Evolutionary conservation across 2,797 vertebrate species (phyloP).

Genomic region (Gymnocypris eckloni): DNA sequence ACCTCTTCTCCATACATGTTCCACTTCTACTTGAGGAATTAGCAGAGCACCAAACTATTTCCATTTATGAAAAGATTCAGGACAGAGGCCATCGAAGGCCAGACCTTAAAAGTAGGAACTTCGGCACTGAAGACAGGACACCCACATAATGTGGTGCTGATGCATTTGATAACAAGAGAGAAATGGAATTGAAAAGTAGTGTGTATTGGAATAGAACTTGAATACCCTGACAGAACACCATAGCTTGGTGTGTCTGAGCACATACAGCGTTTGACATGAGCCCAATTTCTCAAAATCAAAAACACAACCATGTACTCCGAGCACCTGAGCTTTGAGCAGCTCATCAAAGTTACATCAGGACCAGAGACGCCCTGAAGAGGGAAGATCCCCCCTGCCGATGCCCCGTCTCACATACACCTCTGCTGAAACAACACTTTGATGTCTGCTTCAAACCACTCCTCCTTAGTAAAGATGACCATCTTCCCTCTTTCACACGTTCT

Average conservation of each 20-base stretch:
- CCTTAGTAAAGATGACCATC: background rate
- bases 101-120: conserved; percentile 14
- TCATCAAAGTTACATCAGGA: conserved; percentile 67
- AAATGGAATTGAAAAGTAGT: background rate
- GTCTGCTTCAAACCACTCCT: conserved; percentile 38
- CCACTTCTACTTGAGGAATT: background rate
- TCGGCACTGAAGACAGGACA: background rate
- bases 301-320: conserved; percentile 30
- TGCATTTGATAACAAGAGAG: background rate
- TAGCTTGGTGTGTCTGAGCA: background rate
- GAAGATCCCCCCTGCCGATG: conserved; percentile 34
- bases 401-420: conserved; percentile 12
- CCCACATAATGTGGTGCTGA: background rate
- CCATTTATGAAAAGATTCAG: conserved; percentile 18
- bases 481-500: conserved; percentile 7
- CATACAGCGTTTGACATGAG: background rate
- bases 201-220: background rate
- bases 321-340: conserved; percentile 40
- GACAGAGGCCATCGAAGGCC: conserved; percentile 15
- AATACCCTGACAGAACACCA: background rate
- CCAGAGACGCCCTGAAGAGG: conserved; percentile 47
- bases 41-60: background rate
- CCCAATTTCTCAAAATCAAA: background rate
- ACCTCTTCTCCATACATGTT: conserved; percentile 3
- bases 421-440: conserved; percentile 36